Base-by-base conservation (phyloP, 1,140 invertebrate species). In the Drosophila seguyi region DNA sequence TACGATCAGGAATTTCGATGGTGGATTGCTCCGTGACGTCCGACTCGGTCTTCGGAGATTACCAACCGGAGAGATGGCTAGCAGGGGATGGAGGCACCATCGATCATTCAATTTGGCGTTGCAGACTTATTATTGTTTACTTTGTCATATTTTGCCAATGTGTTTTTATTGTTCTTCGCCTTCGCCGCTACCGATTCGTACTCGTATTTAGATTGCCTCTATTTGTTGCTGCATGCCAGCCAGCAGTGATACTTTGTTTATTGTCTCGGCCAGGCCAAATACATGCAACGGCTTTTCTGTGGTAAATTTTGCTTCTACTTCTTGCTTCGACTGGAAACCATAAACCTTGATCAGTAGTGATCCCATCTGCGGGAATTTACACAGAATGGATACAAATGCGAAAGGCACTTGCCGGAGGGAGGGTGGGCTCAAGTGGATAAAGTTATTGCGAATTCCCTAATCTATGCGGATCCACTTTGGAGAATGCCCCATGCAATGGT, bases 181-280 rank as follows among this genome's bases (percentile, higher is more conserved):
- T 36, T 36, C 34, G 52, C 44, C 50, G 41, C 47, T 52, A 2
- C 4, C 25, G 25, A 2, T 47, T 56, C 61, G 59, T 61, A 39
- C 58, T 39, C 42, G 59, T 76, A 56, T 81, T 48, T 69, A 38
- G 69, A 71, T 77, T 69, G 57, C 39, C 57, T 56, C 69, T 90
- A 84, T 88, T 88, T 88, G 81, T 88, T 88, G 81, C 69, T 76
- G 71, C 76, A 84, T 75, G 87, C 82, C 83, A 61, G 42, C 52
- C 44, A 45, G 29, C 42, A 74, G 75, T 75, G 85, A 87, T 88
- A 85, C 88, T 85, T 82, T 91, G 90, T 91, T 91, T 91, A 91
- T 91, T 91, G 67, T 75, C 80, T 67, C 80, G 81, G 39, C 67
- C 67, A 71, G 77, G 76, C 81, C 84, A 88, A 87, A 87, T 88